Base-by-base conservation (phyloP, 2,113 vertebrate genomes). In the Xenotilapia longispinis region DNA sequence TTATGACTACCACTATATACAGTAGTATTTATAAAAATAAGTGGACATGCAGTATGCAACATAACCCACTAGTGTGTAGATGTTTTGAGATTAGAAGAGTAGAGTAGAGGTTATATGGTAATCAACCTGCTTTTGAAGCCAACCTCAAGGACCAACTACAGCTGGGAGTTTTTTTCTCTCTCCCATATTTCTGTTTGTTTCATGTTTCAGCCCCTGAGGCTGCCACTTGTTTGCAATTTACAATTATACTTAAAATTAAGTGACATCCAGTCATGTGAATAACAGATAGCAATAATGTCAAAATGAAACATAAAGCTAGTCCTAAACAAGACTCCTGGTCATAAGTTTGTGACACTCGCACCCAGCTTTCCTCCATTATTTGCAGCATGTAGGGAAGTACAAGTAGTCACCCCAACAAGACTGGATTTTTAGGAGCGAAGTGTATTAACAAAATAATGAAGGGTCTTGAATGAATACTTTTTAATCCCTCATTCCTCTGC, bases 401-500 rank as follows among this genome's bases (percentile, higher is more conserved):
- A 45, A 45, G 40, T 15, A 47, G 21, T 5, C 42, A 75, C 70
- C 42, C 9, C 17, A 47, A 47, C 26, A 17, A 49, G 23, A 49
- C 40, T 45, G 38, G 3, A 73, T 26, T 47, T 73, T 47, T 73
- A 73, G 40, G 68, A 28, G 23, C 6, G n/a, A 47, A 73, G 21
- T 17, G 9, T 11, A 28, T 28, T 45, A 47, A 47, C 40, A 73
- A 73, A 73, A 47, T 28, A 45, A 73, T 15, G 12, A 9, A 23
- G 4, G 28, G 28, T 63, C 28, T 63, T 58, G 2, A 58, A 31
- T 58, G 2, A 63, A 63, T 26, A 45, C 38, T 45, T 73, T 73
- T 83, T 89, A 83, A 86, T 28, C 31, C 47, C 54, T 2, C 63
- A 13, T 51, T 51, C 47, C 31, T 75, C 51, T 65, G 3, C 38